These are phyloP conservation scores for Leucoraja erinaceus DNA, from an alignment of 2,113 vertebrate species.

Conservation along the genomic window DNA sequence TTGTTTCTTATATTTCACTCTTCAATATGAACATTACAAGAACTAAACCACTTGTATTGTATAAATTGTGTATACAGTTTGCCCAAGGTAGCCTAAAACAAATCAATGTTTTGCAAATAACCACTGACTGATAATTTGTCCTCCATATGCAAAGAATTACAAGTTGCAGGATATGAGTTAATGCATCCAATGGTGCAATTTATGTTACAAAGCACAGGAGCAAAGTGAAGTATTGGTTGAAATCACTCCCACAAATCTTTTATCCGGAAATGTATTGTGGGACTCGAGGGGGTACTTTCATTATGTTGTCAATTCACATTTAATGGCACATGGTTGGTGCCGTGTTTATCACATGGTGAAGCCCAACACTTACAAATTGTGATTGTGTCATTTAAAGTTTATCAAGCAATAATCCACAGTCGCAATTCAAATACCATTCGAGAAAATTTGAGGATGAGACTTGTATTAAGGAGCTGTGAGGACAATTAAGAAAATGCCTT, in stretches of 20 bases:
- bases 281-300: neutral
- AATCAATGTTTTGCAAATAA: neutral
- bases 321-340: neutral
- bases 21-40: neutral
- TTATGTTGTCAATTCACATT: conserved; percentile 16
- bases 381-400: neutral
- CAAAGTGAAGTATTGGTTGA: neutral
- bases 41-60: neutral
- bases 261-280: neutral
- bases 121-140: neutral
- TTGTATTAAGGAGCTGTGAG: neutral
- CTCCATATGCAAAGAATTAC: neutral
- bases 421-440: neutral
- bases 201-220: neutral
- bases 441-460: neutral
- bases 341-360: neutral
- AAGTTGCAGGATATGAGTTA: neutral
- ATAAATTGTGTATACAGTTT: neutral
- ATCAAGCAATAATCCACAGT: neutral
- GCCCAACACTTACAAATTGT: neutral
- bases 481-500: neutral
- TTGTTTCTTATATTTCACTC: neutral
- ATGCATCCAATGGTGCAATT: neutral
- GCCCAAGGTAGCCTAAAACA: neutral
- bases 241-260: conserved; percentile 10